phyloP scores from a whole-genome alignment of 2,797 vertebrate genomes.

The Pelodytes ibericus region DNA sequence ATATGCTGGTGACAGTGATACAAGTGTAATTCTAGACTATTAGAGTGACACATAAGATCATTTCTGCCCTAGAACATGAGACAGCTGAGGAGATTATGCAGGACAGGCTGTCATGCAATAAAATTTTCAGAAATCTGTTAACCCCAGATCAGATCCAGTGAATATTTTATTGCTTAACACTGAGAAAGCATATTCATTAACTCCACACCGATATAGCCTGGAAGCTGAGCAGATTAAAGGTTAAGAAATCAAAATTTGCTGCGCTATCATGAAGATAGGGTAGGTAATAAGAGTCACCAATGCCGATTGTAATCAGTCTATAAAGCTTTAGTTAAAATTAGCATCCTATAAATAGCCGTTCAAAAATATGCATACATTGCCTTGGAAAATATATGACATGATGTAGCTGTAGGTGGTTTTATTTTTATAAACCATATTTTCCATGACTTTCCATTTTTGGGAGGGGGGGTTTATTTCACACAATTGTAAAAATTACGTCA shows the following conservation, averaged over 20 bases:
- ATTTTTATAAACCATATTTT: background rate
- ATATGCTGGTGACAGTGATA: constrained; percentile 94
- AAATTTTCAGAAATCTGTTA: constrained; percentile 95
- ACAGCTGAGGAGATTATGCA: constrained; percentile 83
- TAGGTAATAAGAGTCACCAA: constrained; percentile 27
- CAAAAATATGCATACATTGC: constrained; percentile 14
- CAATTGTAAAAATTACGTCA: too few relatives aligned
- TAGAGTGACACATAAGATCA: constrained; percentile 91
- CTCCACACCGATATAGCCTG: constrained; percentile 80
- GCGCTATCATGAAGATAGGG: constrained; percentile 51
- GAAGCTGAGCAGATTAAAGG: constrained; percentile 67
- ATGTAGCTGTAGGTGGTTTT: constrained; percentile 7
- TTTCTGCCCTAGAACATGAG: constrained; percentile 82
- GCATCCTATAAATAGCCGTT: constrained; percentile 33
- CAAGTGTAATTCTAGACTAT: constrained; percentile 97
- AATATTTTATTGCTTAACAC: constrained; percentile 89
- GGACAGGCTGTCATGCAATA: constrained; percentile 90
- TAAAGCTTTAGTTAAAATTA: constrained; percentile 30
- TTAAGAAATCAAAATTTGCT: constrained; percentile 55
- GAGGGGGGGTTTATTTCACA: too few relatives aligned
- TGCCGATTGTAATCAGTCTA: constrained; percentile 29
- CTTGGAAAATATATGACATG: constrained; percentile 1
- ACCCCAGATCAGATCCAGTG: constrained; percentile 88
- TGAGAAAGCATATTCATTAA: constrained; percentile 85
- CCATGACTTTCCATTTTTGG: background rate